Percentiles rank a stretch among this genome's conserved stretches.
These are phyloP conservation scores for Zaprionus nigranus DNA, from an alignment of 1,140 invertebrate species.

Conservation along the genomic window DNA sequence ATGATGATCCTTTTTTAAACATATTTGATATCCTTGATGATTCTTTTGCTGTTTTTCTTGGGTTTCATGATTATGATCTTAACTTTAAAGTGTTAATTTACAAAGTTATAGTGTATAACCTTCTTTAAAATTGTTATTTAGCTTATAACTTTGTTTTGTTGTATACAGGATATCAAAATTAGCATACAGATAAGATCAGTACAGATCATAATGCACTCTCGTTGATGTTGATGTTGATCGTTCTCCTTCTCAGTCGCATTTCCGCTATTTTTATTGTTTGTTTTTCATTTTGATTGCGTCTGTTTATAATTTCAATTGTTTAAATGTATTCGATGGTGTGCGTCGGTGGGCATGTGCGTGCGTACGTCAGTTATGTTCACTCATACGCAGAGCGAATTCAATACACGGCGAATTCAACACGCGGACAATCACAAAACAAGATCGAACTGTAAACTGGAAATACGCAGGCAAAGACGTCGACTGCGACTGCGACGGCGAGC, in stretches of 20 bases:
- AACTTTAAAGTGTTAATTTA: no score
- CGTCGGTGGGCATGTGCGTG: constrained; percentile 18
- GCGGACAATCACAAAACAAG: constrained; percentile 1
- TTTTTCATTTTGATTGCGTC: constrained; percentile 14
- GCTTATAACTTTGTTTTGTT: background rate
- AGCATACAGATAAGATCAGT: constrained; percentile 10
- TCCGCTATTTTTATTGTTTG: constrained; percentile 38
- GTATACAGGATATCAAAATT: constrained; percentile 26
- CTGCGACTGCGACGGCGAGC: background rate
- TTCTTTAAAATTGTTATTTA: background rate
- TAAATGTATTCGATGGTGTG: constrained; percentile 12
- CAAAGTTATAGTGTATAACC: background rate
- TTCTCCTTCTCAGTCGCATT: constrained; percentile 13
- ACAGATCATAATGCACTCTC: background rate
- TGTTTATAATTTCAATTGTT: constrained; percentile 44
- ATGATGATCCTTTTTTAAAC: no score
- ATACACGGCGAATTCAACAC: constrained; percentile 42
- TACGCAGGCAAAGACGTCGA: constrained; percentile 2
- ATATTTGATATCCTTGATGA: no score
- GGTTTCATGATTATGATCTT: no score
- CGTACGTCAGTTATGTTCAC: background rate
- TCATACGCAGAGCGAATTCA: constrained; percentile 31
- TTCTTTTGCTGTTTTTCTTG: no score
- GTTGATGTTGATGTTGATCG: constrained; percentile 1
- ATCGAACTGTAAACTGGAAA: constrained; percentile 53